Conservation (phyloP, 2,797 vertebrate species). For the Betta splendens region DNA sequence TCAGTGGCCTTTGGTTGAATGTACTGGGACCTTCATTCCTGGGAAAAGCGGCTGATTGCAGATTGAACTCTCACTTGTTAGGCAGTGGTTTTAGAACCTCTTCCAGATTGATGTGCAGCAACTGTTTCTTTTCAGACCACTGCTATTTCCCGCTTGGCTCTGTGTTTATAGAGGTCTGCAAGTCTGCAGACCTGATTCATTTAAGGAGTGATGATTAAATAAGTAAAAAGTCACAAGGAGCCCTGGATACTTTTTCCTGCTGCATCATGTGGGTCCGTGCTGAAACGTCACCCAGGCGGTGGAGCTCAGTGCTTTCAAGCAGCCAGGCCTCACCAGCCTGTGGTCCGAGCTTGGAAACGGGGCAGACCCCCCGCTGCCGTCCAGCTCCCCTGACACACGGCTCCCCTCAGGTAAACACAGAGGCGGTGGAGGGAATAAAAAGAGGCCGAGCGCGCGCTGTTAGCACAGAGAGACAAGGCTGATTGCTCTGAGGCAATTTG, state of each 20-base stretch:
- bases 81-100: too few species aligned
- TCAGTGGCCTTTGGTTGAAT: too few species aligned
- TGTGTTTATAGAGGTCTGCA: too few species aligned
- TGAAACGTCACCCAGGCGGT: constrained; percentile 72
- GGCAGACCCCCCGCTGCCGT: constrained; percentile 22
- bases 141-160: too few species aligned
- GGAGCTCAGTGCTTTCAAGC: constrained; percentile 68
- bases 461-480: constrained; percentile 61
- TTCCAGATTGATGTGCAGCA: too few species aligned
- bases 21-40: too few species aligned
- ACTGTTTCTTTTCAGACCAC: too few species aligned
- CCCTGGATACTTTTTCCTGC: constrained; percentile 1
- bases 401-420: constrained; percentile 59
- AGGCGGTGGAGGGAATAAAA: constrained; percentile 40
- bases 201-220: too few species aligned
- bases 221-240: too few species aligned
- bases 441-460: constrained; percentile 55
- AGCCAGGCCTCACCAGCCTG: constrained; percentile 36
- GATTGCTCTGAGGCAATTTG: constrained; percentile 81
- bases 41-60: too few species aligned
- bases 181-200: too few species aligned
- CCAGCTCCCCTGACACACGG: constrained; percentile 44
- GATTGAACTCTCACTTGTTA: too few species aligned
- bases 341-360: constrained; percentile 69
- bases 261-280: constrained; percentile 51